Percentiles rank a stretch among this genome's conserved stretches.
Conservation (phyloP, 1,140 invertebrate genomes). For the Diuraphis noxia region DNA sequence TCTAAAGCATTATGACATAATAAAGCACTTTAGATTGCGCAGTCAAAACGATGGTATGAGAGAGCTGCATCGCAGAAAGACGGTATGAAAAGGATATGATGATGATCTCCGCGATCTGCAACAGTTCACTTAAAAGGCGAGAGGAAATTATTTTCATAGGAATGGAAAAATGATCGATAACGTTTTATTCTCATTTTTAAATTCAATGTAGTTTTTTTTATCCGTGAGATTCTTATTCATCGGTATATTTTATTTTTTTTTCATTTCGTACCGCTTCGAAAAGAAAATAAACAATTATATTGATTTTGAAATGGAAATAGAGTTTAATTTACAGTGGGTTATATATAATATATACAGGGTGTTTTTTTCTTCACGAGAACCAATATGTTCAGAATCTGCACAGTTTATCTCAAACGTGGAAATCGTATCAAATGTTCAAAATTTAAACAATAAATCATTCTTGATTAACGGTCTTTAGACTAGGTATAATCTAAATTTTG, state of each 20-base stretch:
- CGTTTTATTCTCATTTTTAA: neutral
- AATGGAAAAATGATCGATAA: neutral
- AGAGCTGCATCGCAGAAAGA: neutral
- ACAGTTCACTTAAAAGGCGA: neutral
- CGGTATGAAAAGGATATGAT: neutral
- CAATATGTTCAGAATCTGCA: neutral
- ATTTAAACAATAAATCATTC: neutral
- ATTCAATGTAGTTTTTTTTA: neutral
- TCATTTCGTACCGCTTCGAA: neutral
- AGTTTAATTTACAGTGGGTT: neutral
- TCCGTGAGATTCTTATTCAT: neutral
- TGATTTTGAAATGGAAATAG: neutral
- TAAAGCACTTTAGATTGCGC: slow-evolving; percentile 5
- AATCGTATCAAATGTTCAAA: neutral
- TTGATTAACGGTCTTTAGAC: neutral
- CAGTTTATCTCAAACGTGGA: neutral
- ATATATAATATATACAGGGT: neutral
- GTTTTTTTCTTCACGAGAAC: neutral
- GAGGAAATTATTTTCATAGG: neutral
- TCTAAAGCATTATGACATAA: neutral
- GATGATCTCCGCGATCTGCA: neutral
- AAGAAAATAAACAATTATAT: neutral
- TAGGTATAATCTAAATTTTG: neutral
- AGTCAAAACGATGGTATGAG: neutral
- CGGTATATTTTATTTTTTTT: neutral